These are phyloP conservation scores for Augiades crinisus DNA, from an alignment of 2,888 invertebrate genomes.

Conservation along the genomic window DNA sequence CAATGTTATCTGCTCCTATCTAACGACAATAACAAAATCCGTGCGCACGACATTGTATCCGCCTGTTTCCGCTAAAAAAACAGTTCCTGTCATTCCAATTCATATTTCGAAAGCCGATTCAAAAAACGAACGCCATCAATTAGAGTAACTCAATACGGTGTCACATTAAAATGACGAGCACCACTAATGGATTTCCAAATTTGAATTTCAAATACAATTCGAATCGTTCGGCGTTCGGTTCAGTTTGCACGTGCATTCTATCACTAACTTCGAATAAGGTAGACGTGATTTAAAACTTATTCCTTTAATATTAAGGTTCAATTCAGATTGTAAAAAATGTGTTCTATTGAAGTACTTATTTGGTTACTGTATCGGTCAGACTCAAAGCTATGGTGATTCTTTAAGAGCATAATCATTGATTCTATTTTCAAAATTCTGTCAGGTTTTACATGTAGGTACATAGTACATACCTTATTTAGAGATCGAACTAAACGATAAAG, in stretches of 20 bases:
- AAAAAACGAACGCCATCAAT: constrained; percentile 66
- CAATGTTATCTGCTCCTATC: too few relatives aligned
- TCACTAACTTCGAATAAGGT: neutral
- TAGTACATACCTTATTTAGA: too few relatives aligned
- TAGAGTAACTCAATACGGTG: constrained; percentile 80
- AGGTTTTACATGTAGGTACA: too few relatives aligned
- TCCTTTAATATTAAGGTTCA: neutral
- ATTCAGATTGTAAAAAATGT: neutral
- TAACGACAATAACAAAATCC: too few relatives aligned
- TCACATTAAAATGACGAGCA: constrained; percentile 80
- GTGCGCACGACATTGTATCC: neutral
- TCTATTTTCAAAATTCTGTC: neutral
- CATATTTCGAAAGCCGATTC: constrained; percentile 57
- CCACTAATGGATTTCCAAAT: constrained; percentile 78
- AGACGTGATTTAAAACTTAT: neutral
- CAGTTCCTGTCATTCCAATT: constrained; percentile 46
- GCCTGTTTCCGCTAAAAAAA: constrained; percentile 19
- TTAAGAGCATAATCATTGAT: constrained; percentile 8
- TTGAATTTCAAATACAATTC: constrained; percentile 74
- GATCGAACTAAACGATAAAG: too few relatives aligned
- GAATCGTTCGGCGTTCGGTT: constrained; percentile 61
- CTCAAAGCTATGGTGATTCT: constrained; percentile 22
- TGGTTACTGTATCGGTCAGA: constrained; percentile 15
- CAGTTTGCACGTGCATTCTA: constrained; percentile 36
- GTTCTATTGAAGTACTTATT: constrained; percentile 5